These are phyloP conservation scores for Ictidomys tridecemlineatus DNA, from an alignment of 2,113 vertebrate species.

Conservation along the genomic window DNA sequence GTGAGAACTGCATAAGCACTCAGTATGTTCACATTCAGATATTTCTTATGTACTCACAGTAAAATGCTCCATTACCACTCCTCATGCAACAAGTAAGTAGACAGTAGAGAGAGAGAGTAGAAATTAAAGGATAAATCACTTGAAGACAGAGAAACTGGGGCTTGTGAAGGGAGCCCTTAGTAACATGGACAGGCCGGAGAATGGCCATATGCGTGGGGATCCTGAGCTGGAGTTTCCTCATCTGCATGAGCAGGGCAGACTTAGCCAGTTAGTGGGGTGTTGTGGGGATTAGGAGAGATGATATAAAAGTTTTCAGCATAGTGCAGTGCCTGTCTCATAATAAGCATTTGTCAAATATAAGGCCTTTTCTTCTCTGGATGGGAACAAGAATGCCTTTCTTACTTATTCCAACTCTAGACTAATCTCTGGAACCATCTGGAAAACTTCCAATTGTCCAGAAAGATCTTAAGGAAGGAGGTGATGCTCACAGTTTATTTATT, in stretches of 20 bases:
- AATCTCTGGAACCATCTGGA: conserved; percentile 10
- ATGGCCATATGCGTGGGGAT: background rate
- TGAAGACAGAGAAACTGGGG: background rate
- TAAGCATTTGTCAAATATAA: background rate
- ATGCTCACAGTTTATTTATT: background rate
- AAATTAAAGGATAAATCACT: background rate
- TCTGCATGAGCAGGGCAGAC: background rate
- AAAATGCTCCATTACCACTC: background rate
- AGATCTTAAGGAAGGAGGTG: background rate
- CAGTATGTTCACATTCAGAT: background rate
- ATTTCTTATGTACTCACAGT: background rate
- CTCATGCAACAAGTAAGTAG: background rate
- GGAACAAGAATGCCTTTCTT: background rate
- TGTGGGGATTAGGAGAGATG: too few species aligned
- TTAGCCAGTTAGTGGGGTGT: background rate
- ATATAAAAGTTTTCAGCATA: background rate
- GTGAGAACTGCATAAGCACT: background rate
- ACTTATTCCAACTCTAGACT: background rate
- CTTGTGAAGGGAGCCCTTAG: background rate
- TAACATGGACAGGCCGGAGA: background rate
- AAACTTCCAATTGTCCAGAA: conserved; percentile 17
- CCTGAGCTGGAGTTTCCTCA: background rate
- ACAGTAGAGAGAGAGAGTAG: background rate
- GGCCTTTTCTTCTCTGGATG: background rate
- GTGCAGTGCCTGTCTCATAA: background rate